Evolutionary conservation across 2,888 invertebrate genomes (phyloP), one percentile per base, ranked within the genome.

Genomic region (Sialis lutaria): DNA sequence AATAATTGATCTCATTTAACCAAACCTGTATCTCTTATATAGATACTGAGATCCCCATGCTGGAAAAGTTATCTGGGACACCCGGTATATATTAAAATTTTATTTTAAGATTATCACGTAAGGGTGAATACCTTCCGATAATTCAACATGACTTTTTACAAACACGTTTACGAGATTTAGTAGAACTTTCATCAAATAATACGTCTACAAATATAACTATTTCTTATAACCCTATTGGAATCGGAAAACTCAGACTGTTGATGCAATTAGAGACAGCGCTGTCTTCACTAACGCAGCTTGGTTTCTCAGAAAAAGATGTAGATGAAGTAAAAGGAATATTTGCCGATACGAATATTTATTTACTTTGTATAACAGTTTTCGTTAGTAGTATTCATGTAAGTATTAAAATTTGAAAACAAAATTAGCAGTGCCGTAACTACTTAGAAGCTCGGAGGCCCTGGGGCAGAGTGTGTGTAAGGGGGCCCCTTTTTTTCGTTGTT

Each of bases 321-420:
- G 97, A 98, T 66, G 96, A 97, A 69, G 83, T 93, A 0, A 96
- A 96, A 64, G 87, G 89, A 45, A 86, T 98, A 55, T 93, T 97
- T 66, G 86, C 89, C 0, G 96, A 96, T 58, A 96, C 95, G 0
- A 96, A 95, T 64, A 72, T 96, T 40, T 91, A 89, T 63, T 73
- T 98, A 49, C 67, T 97, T 40, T 83, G 88, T 54, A 77, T 87
- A 47, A 97, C 97, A 2, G 79, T 97, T 54, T 72, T 87, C 56
- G 85, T 97, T 53, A 87, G 92, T 35, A 85, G 91, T 54, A 73
- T 90, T 58, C 97, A 97, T 75, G 92, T 96, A 69, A 80, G 88
- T 73, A 49, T 33, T 35, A 34, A n/a, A n/a, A n/a, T n/a, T n/a
- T n/a, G n/a, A n/a, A 44, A 7, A 6, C 12, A 33, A 13, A 31